A percentile compares a stretch with the other conserved stretches of the same genome.
Evolutionary conservation across 2,888 invertebrate genomes (phyloP).

Genomic region (Oscheius myriophilus): DNA sequence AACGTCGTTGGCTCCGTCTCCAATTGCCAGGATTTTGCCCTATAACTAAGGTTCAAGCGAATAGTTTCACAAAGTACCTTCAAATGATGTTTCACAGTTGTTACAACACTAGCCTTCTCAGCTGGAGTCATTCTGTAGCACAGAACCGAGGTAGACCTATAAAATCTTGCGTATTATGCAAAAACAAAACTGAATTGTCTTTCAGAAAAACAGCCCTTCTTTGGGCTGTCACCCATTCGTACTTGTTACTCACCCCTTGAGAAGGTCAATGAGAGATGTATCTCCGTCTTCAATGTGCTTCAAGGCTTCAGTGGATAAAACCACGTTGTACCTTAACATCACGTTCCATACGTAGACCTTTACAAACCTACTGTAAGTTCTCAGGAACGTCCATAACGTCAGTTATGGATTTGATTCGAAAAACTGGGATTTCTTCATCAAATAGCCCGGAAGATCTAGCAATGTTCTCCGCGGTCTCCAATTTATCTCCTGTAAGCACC

Average conservation of each 20-base stretch:
- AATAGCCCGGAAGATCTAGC: slow-evolving; percentile 29
- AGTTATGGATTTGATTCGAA: slow-evolving; percentile 76
- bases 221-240: neutral
- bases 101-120: slow-evolving; percentile 80
- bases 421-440: slow-evolving; percentile 75
- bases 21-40: slow-evolving; percentile 87
- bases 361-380: neutral
- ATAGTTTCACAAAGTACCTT: slow-evolving; percentile 31
- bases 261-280: neutral
- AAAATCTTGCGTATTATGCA: no score
- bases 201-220: no score
- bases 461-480: slow-evolving; percentile 33
- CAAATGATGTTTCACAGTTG: slow-evolving; percentile 84
- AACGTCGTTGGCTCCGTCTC: slow-evolving; percentile 70
- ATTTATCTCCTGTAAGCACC: slow-evolving; percentile 33
- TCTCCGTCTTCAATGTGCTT: slow-evolving; percentile 18
- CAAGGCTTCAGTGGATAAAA: slow-evolving; percentile 10
- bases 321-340: slow-evolving; percentile 11
- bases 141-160: slow-evolving; percentile 79
- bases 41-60: slow-evolving; percentile 74
- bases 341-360: no score
- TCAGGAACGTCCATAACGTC: slow-evolving; percentile 74
- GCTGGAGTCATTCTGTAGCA: slow-evolving; percentile 91
- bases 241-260: no score
- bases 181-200: no score